These are phyloP conservation scores for Trachelus stipa DNA, from an alignment of 2,888 invertebrate genomes.

Conservation along the genomic window DNA sequence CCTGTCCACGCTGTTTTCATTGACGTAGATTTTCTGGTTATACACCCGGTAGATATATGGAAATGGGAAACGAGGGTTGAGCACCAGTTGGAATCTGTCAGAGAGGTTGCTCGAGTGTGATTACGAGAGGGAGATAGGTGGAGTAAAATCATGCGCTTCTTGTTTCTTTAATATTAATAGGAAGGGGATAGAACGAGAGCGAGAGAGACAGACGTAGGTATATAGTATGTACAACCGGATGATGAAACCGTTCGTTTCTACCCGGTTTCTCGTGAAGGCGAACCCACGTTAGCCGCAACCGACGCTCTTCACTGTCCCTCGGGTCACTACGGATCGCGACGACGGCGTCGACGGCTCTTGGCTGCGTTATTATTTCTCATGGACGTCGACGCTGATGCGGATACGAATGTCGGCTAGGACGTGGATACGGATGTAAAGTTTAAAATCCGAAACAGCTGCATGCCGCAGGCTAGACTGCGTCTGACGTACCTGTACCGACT, in stretches of 20 bases:
- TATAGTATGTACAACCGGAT: neutral
- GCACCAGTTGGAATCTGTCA: neutral
- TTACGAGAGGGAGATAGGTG: neutral
- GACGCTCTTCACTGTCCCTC: neutral
- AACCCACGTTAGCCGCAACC: neutral
- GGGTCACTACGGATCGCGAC: neutral
- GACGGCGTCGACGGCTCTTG: neutral
- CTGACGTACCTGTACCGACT: constrained; percentile 29
- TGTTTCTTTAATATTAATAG: neutral
- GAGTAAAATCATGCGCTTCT: neutral
- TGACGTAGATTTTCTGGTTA: neutral
- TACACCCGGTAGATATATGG: neutral
- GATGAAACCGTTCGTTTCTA: neutral
- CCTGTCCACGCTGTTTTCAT: neutral
- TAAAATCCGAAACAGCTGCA: constrained; percentile 32
- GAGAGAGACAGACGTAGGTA: neutral
- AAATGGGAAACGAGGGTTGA: neutral
- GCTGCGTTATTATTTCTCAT: neutral
- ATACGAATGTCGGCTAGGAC: neutral
- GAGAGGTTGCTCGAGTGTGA: neutral
- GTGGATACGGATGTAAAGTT: constrained; percentile 14
- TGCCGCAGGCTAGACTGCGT: constrained; percentile 23
- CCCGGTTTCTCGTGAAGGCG: neutral
- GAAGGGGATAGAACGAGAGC: neutral
- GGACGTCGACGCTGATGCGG: neutral